phyloP scores from a whole-genome alignment of 1,140 invertebrate species.

The Mya arenaria region DNA sequence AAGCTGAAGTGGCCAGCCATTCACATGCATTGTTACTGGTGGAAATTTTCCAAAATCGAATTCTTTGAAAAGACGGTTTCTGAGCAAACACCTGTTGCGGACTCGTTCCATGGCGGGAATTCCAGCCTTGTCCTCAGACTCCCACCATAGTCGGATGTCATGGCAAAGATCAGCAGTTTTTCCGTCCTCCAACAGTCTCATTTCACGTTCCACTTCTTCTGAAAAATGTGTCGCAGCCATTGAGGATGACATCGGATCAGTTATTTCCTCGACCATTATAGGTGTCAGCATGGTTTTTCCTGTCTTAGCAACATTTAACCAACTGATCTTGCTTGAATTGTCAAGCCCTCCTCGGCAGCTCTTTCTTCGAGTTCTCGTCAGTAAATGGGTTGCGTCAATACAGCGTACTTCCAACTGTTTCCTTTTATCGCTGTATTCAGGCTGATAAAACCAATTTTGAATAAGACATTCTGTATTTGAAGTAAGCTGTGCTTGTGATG shows the following conservation, averaged over 20 bases:
- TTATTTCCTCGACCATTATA: constrained; percentile 36
- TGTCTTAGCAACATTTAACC: background rate
- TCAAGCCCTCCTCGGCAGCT: background rate
- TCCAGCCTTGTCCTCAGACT: constrained; percentile 22
- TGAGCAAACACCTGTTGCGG: no score
- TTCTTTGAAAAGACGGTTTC: no score
- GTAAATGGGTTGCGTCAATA: constrained; percentile 34
- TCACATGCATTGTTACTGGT: constrained; percentile 7
- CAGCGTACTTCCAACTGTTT: constrained; percentile 9
- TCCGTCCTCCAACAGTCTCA: constrained; percentile 3
- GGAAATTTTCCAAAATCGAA: constrained; percentile 19
- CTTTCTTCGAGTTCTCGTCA: constrained; percentile 9
- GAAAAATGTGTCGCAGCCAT: constrained; percentile 31
- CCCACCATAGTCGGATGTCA: constrained; percentile 24
- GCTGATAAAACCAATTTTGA: constrained; percentile 10
- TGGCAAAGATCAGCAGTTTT: constrained; percentile 8
- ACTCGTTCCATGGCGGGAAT: constrained; percentile 26
- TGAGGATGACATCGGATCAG: constrained; percentile 33
- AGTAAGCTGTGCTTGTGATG: background rate
- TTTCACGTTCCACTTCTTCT: constrained; percentile 25
- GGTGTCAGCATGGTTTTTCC: constrained; percentile 7
- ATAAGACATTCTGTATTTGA: background rate
- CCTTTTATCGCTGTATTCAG: constrained; percentile 4
- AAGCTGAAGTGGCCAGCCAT: constrained; percentile 38
- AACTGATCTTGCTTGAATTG: background rate